Base-by-base conservation (phyloP, 2,888 invertebrate species). In the Lasioglossum malachurum region DNA sequence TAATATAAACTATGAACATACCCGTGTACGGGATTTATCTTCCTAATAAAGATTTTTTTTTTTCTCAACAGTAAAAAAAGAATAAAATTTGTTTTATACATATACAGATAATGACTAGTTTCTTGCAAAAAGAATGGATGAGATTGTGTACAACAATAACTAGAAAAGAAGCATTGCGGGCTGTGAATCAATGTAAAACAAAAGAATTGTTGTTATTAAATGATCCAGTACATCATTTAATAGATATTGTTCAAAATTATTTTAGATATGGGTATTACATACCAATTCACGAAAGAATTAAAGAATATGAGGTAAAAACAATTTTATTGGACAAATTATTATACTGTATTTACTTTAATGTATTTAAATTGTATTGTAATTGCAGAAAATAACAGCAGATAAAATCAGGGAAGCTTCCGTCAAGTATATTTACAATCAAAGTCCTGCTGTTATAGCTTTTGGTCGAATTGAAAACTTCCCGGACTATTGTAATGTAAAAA, bases 391-490 rank as follows among this genome's bases (percentile, higher is more conserved):
- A 71, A 88, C 80, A 1, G 49, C 81, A 1, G 86, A 89, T 23
- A 84, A 77, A 38, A 67, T 92, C 64, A 84, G 89, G 49, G 79
- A 90, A 60, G 87, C 94, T 2, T 93, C 94, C 0, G 87, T 92
- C 1, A 93, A 92, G 38, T 94, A 95, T n/a, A 85, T 96, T 46
- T 96, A 96, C 84, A 95, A 96, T 88, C 95, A 93, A 82, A 95
- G 95, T 83, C 96, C 96, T 0, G 96, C 92, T 2, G 93, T 96
- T 10, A 95, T 95, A 10, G 96, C 94, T 0, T 90, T 96, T 0
- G 96, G 96, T 0, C 96, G 96, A 0, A 93, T 95, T 0, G 96
- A 96, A 88, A 92, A 92, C 46, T 77, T 96, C 27, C 95, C 95
- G 0, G 96, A 96, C 10, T 96, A 96, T 87, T 35, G 3, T 44